Evolutionary conservation across 1,140 invertebrate genomes (phyloP).

Genomic region (Euura saliciscinereae): DNA sequence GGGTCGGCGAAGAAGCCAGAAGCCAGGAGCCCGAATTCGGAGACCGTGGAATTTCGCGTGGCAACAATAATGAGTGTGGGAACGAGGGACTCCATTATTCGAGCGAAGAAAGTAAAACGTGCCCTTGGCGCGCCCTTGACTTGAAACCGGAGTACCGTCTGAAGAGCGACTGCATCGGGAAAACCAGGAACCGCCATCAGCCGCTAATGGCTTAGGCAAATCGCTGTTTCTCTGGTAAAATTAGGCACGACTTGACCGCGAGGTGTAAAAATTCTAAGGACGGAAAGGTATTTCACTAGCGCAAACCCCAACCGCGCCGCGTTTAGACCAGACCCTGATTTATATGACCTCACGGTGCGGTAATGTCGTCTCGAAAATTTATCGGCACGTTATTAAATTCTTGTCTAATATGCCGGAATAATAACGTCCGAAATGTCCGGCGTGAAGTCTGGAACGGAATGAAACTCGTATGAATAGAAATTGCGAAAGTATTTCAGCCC

Average conservation of each 20-base stretch:
- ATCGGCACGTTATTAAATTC: conserved; percentile 51
- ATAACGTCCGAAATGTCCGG: conserved; percentile 16
- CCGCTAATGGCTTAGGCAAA: conserved; percentile 32
- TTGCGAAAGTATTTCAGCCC: no score
- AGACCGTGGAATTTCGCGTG: no score
- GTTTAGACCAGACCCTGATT: background rate
- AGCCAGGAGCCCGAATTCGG: no score
- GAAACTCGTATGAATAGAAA: no score
- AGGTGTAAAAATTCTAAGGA: background rate
- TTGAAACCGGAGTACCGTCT: no score
- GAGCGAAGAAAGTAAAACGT: no score
- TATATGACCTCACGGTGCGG: background rate
- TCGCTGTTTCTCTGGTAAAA: conserved; percentile 13
- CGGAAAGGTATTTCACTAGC: background rate
- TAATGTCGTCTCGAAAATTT: conserved; percentile 31
- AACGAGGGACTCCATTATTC: no score
- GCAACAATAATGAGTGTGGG: no score
- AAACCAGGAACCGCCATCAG: conserved; percentile 10
- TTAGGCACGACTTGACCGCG: no score
- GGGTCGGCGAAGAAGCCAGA: no score
- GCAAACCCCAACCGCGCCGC: no score
- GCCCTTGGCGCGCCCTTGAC: background rate
- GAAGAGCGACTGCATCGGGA: background rate
- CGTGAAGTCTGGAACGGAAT: background rate
- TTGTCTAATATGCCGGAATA: conserved; percentile 46